Evolutionary conservation across 2,888 invertebrate species (phyloP), one percentile per base, ranked within the genome.

Genomic region (Agriopis aurantiaria): DNA sequence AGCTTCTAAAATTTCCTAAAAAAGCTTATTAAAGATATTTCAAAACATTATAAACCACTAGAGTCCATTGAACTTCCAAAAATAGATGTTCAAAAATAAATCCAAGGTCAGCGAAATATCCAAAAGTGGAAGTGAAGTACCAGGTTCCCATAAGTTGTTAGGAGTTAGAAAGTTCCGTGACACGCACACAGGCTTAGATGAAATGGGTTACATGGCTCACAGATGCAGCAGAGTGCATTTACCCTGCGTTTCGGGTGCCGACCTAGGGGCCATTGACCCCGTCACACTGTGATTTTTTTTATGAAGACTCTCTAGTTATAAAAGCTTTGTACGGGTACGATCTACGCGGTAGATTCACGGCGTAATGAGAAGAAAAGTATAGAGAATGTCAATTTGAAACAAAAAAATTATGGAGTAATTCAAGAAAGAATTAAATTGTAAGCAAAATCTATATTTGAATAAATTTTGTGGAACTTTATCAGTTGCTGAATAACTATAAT

Each of bases 231-330:
- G 87, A 88, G 88, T 88, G 88, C 88, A 87, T 83, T 77, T 86
- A 88, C 85, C 86, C 88, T 84, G 82, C 81, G 83, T 85, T 88
- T 88, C 86, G 88, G 88, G 86, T 86, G 83, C 83, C 80, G 83
- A 80, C 81, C 82, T 76, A 75, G 73, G 70, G 87, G 82, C 77
- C 84, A 58, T 76, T 79, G 86, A 83, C 82, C 87, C 76, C 79
- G 78, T 75, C 78, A 78, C 82, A 85, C 84, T 87, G 85, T 87
- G 86, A 88, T 88, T 88, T 88, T 88, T n/a, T 89, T 88, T 88
- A 87, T 87, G 87, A 81, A 72, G 70, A 69, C 74, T 79, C 78
- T 78, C 75, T 77, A 77, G 75, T 72, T 77, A 75, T 75, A 66
- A 63, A 72, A 74, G 75, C 76, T 74, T 69, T 75, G 82, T 82